Base-by-base conservation (phyloP, 2,888 invertebrate species). In the Axea sp. region DNA sequence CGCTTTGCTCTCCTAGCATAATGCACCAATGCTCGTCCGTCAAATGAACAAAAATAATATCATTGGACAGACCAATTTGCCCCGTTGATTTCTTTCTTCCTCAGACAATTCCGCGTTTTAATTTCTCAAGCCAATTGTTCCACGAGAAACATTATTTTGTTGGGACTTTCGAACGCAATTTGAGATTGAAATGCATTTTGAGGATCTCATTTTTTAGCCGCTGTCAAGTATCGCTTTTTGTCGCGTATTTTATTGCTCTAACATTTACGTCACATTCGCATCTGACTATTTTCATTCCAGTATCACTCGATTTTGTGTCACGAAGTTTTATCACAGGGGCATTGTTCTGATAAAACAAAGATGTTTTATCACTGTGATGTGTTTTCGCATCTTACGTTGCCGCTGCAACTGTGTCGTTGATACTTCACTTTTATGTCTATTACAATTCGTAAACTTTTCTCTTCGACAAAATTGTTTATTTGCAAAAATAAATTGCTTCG, bases 281-380 rank as follows among this genome's bases (percentile, higher is more conserved):
- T 62, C 69, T 62, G 69, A 71, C 69, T 71, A 71, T 71, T 62
- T 62, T 43, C 69, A 55, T 45, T 51, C 11, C 41, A 7, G 47
- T 12, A 22, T 39, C 31, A 71, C 69, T 71, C 62, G 62, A 62
- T 71, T 68, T 62, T 47, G 15, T 26, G 55, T 31, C 35, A n/a
- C 47, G 17, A 47, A 62, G 30, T 62, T 71, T 71, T 62, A 62
- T 62, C 69, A 41, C 69, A 8, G 17, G 35, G 22, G 41, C 19
- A 60, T 69, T 71, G 69, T 71, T 62, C 47, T 12, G 59, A 59
- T 62, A 59, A 62, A 62, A 62, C 55, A 59, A 71, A 71, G 53
- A 69, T 60, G 33, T 62, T 55, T 62, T 62, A 33, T 62, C 47
- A 31, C 31, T 12, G 31, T 11, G 47, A 26, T 17, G 43, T 8